Percentiles rank a stretch among this genome's conserved stretches.
These are phyloP conservation scores for Palythoa grandiflora DNA, from an alignment of 92 coral and sea anemone genomes.

Conservation along the genomic window DNA sequence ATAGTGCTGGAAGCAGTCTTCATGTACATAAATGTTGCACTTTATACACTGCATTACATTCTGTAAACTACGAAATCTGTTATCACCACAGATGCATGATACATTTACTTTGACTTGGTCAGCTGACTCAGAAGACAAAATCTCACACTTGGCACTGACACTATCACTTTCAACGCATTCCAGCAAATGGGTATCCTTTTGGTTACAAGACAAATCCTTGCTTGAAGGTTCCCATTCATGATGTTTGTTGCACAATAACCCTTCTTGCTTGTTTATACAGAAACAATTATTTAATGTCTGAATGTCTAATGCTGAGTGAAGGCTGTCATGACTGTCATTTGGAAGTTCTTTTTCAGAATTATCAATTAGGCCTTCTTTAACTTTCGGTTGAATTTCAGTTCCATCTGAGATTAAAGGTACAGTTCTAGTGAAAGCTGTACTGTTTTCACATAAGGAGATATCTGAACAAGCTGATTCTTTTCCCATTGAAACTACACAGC, in stretches of 20 bases:
- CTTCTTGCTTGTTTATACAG: background rate
- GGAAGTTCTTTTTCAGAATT: background rate
- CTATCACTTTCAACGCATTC: background rate
- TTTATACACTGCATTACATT: constrained; percentile 63
- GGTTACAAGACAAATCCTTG: background rate
- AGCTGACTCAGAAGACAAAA: background rate
- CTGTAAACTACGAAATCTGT: background rate
- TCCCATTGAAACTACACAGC: background rate
- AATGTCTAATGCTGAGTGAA: background rate
- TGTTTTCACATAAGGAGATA: background rate
- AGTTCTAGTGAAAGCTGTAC: background rate
- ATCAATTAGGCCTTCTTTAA: background rate
- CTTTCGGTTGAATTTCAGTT: background rate
- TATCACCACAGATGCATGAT: constrained; percentile 68
- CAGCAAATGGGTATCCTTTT: background rate
- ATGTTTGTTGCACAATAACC: background rate
- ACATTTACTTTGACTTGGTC: background rate
- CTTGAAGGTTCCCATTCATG: background rate
- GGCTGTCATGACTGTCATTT: background rate
- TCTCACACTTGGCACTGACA: background rate
- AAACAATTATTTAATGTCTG: background rate
- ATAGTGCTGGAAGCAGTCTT: constrained; percentile 66
- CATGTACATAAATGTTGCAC: constrained; percentile 76
- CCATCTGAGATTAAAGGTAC: background rate
- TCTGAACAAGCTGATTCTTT: background rate